phyloP scores from a whole-genome alignment of 2,888 invertebrate genomes.

The Acanthosepion lycidas region DNA sequence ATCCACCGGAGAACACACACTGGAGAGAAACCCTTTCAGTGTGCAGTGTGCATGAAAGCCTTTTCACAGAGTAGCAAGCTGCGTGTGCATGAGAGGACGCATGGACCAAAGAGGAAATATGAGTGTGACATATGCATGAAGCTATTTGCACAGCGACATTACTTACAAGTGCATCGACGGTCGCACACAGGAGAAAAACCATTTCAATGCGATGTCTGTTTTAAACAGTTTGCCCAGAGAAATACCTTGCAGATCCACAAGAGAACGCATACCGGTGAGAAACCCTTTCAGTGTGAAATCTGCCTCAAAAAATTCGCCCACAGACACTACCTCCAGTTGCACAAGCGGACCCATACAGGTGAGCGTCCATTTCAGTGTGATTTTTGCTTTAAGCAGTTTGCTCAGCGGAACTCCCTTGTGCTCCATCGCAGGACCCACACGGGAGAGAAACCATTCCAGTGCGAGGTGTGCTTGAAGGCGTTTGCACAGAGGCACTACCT shows the following conservation, averaged over 20 bases:
- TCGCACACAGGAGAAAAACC: conserved; percentile 39
- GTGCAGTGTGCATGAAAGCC: not conserved
- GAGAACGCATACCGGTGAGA: conserved; percentile 42
- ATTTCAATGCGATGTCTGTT: not conserved
- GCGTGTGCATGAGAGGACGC: conserved; percentile 12
- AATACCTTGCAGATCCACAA: conserved; percentile 44
- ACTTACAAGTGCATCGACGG: not conserved
- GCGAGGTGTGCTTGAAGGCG: conserved; percentile 35
- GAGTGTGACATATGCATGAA: conserved; percentile 40
- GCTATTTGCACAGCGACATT: conserved; percentile 42
- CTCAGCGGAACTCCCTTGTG: conserved; percentile 3
- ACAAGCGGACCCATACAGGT: conserved; percentile 34
- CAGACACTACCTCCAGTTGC: conserved; percentile 39
- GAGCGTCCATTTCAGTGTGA: conserved; percentile 40
- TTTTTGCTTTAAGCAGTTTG: conserved; percentile 41
- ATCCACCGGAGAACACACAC: conserved; percentile 39
- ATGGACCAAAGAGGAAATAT: conserved; percentile 16
- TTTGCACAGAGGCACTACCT: conserved; percentile 41
- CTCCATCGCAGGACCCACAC: conserved; percentile 38
- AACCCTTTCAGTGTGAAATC: conserved; percentile 41
- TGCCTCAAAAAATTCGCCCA: conserved; percentile 43
- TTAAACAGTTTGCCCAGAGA: conserved; percentile 39
- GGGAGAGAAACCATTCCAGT: conserved; percentile 25
- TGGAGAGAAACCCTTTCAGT: conserved; percentile 41
- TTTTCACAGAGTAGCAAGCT: conserved; percentile 42